Base-by-base conservation (phyloP, 2,888 invertebrate genomes). In the Agrochola circellaris region DNA sequence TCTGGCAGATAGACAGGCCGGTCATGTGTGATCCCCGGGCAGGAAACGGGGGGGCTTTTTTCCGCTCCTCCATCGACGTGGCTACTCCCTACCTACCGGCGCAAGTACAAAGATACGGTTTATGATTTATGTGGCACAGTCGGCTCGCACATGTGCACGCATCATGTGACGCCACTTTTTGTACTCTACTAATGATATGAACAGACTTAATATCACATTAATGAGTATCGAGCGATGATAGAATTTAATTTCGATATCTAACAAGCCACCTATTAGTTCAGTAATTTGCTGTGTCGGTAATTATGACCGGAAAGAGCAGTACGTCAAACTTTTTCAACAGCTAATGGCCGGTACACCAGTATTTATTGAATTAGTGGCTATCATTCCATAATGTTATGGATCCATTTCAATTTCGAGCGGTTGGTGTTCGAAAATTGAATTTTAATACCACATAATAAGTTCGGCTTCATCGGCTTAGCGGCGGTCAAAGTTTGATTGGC, bases 1-100 rank as follows among this genome's bases (percentile, higher is more conserved):
- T 96, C 96, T 96, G 96, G 96, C 96, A 96, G 96, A 96, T 96
- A 96, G 96, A 96, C 96, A 96, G 96, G 93, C 95, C 96, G 96
- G 96, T 96, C 96, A 96, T 96, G 96, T 96, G 96, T 96, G 96
- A 96, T 96, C 96, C 95, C 95, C 94, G 93, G 94, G 92, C 95
- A 95, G 96, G 96, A 96, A 96, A 94, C 94, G 94, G 94, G 95
- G 88, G 94, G 94, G 93, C 92, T 96, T 96, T 96, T 96, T 96
- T 95, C 95, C 95, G 93, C 92, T 94, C 93, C 92, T 94, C 93
- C 94, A 94, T 96, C 95, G 95, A 95, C 94, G 92, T 93, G 92
- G 94, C 94, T 95, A 94, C 92, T 91, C 91, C 92, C 92, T 93
- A 90, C 92, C 90, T 88, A 88, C 93, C 93, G 93, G 91, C 92